phyloP scores from a whole-genome alignment of 2,888 invertebrate genomes.

The Brachyptera putata region DNA sequence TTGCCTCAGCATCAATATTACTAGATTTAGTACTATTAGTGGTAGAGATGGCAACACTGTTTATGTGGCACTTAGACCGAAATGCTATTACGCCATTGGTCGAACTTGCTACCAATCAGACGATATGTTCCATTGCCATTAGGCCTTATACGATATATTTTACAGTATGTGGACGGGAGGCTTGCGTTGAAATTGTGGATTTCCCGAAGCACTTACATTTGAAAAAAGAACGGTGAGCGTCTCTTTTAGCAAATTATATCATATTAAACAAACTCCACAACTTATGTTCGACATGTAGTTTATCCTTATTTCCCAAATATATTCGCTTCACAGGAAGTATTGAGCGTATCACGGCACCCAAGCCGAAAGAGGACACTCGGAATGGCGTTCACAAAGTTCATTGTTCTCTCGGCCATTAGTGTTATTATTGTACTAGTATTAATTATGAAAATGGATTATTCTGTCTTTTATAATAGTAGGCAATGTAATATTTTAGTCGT shows the following conservation, averaged over 20 bases:
- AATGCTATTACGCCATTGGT: slow-evolving; percentile 42
- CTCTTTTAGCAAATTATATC: slow-evolving; percentile 32
- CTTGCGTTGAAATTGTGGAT: slow-evolving; percentile 35
- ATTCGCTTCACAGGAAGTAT: slow-evolving; percentile 39
- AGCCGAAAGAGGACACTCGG: slow-evolving; percentile 49
- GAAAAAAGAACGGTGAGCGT: slow-evolving; percentile 37
- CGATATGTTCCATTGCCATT: slow-evolving; percentile 42
- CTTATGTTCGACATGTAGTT: slow-evolving; percentile 18
- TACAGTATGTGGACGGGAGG: slow-evolving; percentile 35
- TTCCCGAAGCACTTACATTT: slow-evolving; percentile 37
- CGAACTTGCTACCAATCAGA: slow-evolving; percentile 48
- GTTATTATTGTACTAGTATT: slow-evolving; percentile 28
- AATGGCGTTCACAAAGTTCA: slow-evolving; percentile 55
- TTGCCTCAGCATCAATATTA: no score
- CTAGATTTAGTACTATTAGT: no score
- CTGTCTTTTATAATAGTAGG: no score
- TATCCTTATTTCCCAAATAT: slow-evolving; percentile 21
- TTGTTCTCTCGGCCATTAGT: slow-evolving; percentile 45
- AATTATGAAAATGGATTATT: neutral
- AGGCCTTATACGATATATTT: slow-evolving; percentile 39
- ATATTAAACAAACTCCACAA: neutral
- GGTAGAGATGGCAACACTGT: no score
- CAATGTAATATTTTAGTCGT: no score
- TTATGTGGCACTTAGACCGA: no score
- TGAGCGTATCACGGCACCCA: slow-evolving; percentile 45